These are phyloP conservation scores for Pogonophryne albipinna DNA, from an alignment of 2,797 vertebrate species.

Conservation along the genomic window DNA sequence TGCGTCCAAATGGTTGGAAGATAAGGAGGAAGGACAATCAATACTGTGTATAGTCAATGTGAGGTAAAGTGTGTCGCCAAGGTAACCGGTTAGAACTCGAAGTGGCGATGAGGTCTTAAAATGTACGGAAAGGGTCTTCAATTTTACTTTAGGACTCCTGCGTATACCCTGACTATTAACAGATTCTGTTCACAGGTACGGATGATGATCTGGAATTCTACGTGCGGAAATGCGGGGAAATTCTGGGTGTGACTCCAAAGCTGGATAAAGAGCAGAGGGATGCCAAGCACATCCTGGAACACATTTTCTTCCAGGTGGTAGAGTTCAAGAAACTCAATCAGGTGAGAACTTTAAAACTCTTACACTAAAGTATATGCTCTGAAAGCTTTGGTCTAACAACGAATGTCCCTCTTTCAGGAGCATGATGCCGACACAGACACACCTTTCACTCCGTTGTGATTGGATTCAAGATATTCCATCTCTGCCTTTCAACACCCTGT, in stretches of 20 bases:
- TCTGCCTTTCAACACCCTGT: neutral
- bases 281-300: constrained; percentile 93
- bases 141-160: no score
- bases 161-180: neutral
- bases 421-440: constrained; percentile 88
- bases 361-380: rapidly evolving
- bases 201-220: constrained; percentile 98
- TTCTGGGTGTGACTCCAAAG: constrained; percentile 92
- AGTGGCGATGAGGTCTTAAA: no score
- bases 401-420: constrained; percentile 80
- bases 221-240: constrained; percentile 94
- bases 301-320: constrained; percentile 96
- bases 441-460: constrained; percentile 72
- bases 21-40: no score
- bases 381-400: neutral
- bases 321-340: constrained; percentile 98
- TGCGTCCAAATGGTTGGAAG: no score
- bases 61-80: no score
- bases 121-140: no score
- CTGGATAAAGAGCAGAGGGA: constrained; percentile 93
- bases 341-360: constrained; percentile 74
- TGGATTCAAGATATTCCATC: neutral
- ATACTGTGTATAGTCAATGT: no score
- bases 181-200: constrained; percentile 83
- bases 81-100: no score